Evolutionary conservation across 1,140 invertebrate genomes (phyloP), one percentile per base, ranked within the genome.

Genomic region (Pogonomyrmex barbatus): DNA sequence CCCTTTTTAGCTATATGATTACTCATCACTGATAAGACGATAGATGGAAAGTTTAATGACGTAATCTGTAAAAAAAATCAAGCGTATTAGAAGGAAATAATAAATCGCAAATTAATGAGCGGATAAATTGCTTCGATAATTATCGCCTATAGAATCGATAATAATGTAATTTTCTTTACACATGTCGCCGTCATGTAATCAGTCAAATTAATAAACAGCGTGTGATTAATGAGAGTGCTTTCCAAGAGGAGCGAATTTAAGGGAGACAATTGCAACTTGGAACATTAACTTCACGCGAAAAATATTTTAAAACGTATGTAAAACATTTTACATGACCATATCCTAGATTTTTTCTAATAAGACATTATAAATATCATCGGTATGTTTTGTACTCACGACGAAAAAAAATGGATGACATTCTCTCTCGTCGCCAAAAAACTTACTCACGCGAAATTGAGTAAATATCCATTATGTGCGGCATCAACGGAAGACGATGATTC

Each of bases 61-160:
- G 45, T 78, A 78, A 78, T 78, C 5, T 17, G 6, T 79, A 67
- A 68, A 79, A 71, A 67, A 78, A 56, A 30, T 68, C 12, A 68
- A 54, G 6, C 47, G 9, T 36, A 1, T 12, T 17, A 12, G 3
- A 4, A 68, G 47, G 12, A 68, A 42, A 2, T 52, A 54, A 81
- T 56, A 65, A 70, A 81, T 81, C 14, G 58, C 2, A 17, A 45
- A n/a, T 77, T 47, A 68, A 68, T 30, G 14, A 70, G 24, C 8
- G 14, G 2, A 36, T 56, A 65, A 70, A 70, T 70, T 52, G 24
- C 62, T 30, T 68, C 36, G 12, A 39, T 56, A 42, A 70, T 14
- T 42, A 30, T 24, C n/a, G 60, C 36, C 5, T 33, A 10, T 2
- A 8, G 42, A 4, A 47, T 52, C 60, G 12, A 10, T 63, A 47